Conservation (phyloP, 2,797 vertebrate species). For the Melanotaenia pygmaea region DNA sequence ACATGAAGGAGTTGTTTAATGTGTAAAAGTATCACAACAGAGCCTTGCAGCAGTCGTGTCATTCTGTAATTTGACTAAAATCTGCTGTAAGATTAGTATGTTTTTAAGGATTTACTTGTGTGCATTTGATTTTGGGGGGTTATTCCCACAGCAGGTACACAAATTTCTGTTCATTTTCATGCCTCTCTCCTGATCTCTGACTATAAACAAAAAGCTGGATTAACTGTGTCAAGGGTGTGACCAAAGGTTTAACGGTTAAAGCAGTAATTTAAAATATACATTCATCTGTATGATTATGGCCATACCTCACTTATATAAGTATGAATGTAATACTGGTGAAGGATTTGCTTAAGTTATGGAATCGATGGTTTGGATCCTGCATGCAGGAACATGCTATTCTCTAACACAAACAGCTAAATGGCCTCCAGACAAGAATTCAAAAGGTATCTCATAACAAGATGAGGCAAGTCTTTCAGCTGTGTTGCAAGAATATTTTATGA, state of each 20-base stretch:
- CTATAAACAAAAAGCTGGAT: conserved; percentile 21
- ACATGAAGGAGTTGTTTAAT: not conserved
- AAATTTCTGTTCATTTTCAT: conserved; percentile 12
- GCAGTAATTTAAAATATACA: not conserved
- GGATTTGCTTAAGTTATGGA: not conserved
- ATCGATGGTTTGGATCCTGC: not conserved
- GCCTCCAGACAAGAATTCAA: conserved; percentile 23
- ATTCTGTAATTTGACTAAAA: conserved; percentile 3
- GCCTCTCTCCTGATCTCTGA: not conserved
- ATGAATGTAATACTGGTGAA: not conserved
- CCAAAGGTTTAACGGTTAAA: conserved; percentile 1
- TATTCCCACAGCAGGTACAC: not conserved
- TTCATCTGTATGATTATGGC: not conserved
- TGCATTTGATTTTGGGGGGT: conserved; percentile 26
- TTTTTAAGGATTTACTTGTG: conserved; percentile 21
- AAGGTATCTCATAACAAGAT: conserved; percentile 39
- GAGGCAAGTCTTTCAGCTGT: conserved; percentile 47
- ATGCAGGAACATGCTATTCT: conserved; percentile 25
- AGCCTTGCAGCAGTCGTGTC: not conserved
- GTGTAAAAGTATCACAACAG: not conserved
- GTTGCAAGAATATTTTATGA: conserved; percentile 33
- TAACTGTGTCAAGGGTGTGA: not conserved
- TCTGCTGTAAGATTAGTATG: conserved; percentile 4
- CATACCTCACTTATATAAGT: not conserved
- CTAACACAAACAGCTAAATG: not conserved